Evolutionary conservation across 1,140 invertebrate genomes (phyloP), one percentile per base, ranked within the genome.

Genomic region (Papilio aristodemus): DNA sequence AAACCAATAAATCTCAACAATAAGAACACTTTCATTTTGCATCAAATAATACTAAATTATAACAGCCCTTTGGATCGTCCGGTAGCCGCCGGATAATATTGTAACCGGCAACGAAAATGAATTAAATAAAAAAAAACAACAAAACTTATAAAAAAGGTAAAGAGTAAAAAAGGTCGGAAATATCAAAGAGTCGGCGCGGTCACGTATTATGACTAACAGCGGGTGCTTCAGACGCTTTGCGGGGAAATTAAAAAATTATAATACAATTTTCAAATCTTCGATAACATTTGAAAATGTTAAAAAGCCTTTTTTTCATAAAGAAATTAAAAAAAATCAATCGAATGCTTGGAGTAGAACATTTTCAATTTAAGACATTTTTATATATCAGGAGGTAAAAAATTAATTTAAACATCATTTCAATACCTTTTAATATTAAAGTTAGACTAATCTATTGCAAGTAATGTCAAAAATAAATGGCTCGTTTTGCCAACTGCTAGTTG

Each of bases 41-140:
- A 89, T 66, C 88, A 87, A 89, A 88, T 87, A 87, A 89, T 85
- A 87, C 80, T 79, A 85, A 89, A 87, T 89, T 86, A 89, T 84
- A 85, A 84, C 79, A 80, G 80, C 79, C 87, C 80, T 87, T 87
- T 84, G 80, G 73, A 78, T 75, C 78, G 82, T 79, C 86, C 87
- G 77, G 87, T 90, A 90, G 87, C 87, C 87, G 86, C 76, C 84
- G 72, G 79, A 83, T 87, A 80, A 86, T 88, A 86, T 88, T 86
- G 84, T 86, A 81, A 83, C 84, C 81, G 86, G 86, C 83, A 84
- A 85, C 81, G 84, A 83, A 85, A 87, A 80, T 80, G 76, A 82
- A 84, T 85, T 83, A 82, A 84, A 32, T 32, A 32, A 82, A 75
- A 80, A 80, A 81, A 60, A 81, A 78, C 78, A 79, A 74, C 72